Evolutionary conservation across 2,888 invertebrate species (phyloP).

Genomic region (Colletes collaris): DNA sequence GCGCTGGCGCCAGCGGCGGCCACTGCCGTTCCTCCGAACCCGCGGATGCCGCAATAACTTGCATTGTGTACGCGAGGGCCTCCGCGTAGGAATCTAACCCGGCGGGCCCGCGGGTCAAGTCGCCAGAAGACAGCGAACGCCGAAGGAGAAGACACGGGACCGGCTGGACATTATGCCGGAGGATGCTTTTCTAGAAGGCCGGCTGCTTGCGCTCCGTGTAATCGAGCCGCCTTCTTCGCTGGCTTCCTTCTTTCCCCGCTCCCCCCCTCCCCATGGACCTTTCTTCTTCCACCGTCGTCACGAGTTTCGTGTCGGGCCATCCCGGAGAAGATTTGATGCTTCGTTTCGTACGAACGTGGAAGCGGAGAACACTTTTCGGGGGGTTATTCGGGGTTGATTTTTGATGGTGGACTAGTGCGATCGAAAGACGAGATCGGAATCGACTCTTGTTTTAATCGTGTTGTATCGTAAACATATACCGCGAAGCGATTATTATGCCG

Average conservation of each 20-base stretch:
- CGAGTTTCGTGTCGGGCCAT: conserved; percentile 46
- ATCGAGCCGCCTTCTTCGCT: conserved; percentile 66
- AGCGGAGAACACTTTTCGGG: too few relatives aligned
- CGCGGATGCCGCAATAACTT: conserved; percentile 81
- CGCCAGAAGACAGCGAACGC: conserved; percentile 66
- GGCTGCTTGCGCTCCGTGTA: conserved; percentile 61
- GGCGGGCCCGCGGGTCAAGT: conserved; percentile 73
- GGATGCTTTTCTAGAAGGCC: conserved; percentile 63
- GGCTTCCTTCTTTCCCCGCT: conserved; percentile 10
- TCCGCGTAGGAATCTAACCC: conserved; percentile 79
- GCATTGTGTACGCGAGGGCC: conserved; percentile 80
- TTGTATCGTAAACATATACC: too few relatives aligned
- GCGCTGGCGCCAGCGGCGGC: conserved; percentile 79
- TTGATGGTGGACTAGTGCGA: too few relatives aligned
- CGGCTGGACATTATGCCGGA: conserved; percentile 68
- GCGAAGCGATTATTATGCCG: too few relatives aligned
- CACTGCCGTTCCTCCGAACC: conserved; percentile 69
- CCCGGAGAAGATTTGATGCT: background rate
- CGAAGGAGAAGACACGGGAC: conserved; percentile 58
- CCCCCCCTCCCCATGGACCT: background rate
- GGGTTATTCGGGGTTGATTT: too few relatives aligned
- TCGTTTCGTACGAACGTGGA: background rate
- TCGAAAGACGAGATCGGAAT: too few relatives aligned
- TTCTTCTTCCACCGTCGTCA: conserved; percentile 28
- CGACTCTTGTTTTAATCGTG: too few relatives aligned